These are phyloP conservation scores for Triops longicaudatus DNA, from an alignment of 1,140 invertebrate genomes.

Conservation along the genomic window DNA sequence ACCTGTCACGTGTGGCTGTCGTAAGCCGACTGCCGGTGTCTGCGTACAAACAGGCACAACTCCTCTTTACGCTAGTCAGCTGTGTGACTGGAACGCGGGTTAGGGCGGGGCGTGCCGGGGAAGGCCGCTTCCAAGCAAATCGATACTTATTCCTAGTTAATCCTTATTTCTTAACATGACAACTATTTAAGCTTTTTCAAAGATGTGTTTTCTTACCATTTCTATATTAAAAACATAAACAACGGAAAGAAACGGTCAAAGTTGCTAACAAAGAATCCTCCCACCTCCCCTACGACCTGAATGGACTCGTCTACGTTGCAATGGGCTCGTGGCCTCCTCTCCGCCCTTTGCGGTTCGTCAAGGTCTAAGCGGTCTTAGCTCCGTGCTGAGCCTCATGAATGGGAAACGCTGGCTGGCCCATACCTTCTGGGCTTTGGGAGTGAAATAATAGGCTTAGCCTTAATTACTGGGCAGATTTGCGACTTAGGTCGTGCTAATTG, in stretches of 20 bases:
- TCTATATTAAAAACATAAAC: neutral
- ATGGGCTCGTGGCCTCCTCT: slow-evolving; percentile 1
- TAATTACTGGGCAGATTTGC: no score
- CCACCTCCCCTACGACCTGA: neutral
- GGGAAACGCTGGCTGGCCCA: neutral
- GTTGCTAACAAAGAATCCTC: no score
- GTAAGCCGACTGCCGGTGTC: slow-evolving; percentile 13
- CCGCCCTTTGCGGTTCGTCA: slow-evolving; percentile 9
- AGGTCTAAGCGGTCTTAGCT: neutral
- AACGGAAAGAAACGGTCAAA: neutral
- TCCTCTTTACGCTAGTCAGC: neutral
- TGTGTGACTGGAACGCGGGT: neutral
- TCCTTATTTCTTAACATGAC: neutral
- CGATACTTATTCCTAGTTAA: neutral
- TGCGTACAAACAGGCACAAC: neutral
- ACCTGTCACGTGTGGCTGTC: neutral
- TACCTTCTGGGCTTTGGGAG: no score
- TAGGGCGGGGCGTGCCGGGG: neutral
- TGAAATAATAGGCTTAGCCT: no score
- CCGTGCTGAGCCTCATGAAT: slow-evolving; percentile 10
- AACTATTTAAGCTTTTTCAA: neutral
- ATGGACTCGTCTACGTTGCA: slow-evolving; percentile 4
- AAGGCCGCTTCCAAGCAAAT: neutral
- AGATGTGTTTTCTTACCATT: neutral
- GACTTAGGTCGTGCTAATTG: no score